Evolutionary conservation across 2,113 vertebrate species (phyloP).

Genomic region (Nanorana parkeri): DNA sequence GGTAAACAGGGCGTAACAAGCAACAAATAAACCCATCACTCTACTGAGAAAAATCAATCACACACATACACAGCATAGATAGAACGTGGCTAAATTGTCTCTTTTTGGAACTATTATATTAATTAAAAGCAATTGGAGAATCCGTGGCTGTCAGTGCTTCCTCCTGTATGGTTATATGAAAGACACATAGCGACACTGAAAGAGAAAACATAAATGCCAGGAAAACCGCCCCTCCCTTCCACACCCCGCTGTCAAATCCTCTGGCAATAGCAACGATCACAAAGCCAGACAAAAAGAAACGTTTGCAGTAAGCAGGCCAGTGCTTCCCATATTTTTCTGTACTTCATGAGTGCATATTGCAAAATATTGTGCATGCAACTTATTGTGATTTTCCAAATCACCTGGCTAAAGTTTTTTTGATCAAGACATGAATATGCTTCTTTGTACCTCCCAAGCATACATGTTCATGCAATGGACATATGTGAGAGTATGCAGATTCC

Average conservation of each 20-base stretch:
- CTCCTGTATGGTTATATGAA: background rate
- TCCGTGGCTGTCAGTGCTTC: background rate
- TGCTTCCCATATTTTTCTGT: background rate
- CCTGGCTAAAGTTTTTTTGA: too few species aligned
- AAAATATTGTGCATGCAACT: too few species aligned
- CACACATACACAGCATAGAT: background rate
- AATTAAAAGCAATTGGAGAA: background rate
- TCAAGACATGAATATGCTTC: too few species aligned
- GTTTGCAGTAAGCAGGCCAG: background rate
- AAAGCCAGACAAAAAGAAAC: background rate
- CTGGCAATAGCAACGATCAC: slow-evolving; percentile 17
- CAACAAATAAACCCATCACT: slow-evolving; percentile 8
- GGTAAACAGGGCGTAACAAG: slow-evolving; percentile 1
- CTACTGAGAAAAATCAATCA: slow-evolving; percentile 1
- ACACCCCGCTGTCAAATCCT: slow-evolving; percentile 35
- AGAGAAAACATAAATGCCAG: background rate
- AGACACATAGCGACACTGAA: background rate
- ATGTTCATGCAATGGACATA: too few species aligned
- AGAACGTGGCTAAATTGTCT: background rate
- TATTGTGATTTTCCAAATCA: too few species aligned
- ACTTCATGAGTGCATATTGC: background rate
- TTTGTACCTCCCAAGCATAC: too few species aligned
- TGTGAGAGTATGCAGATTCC: too few species aligned
- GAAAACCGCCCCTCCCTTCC: slow-evolving; percentile 19
- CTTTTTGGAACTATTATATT: background rate